Evolutionary conservation across 2,797 vertebrate species (phyloP).

Genomic region (Aselliscus stoliczkanus): DNA sequence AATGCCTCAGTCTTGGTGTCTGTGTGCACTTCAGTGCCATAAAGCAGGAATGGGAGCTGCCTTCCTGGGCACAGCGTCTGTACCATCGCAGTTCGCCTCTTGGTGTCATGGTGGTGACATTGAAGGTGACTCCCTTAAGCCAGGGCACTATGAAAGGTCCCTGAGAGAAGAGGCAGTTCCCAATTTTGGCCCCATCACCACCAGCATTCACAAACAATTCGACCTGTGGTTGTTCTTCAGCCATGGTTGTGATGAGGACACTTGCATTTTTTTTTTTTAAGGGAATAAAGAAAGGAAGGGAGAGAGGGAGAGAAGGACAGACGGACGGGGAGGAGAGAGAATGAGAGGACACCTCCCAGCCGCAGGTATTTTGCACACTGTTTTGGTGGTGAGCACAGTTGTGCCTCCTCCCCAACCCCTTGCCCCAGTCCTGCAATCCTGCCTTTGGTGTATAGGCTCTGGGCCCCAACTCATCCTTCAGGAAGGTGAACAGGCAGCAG

Average conservation of each 20-base stretch:
- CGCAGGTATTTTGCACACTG: neutral
- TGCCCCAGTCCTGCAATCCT: neutral
- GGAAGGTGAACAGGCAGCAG: neutral
- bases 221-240: too few relatives aligned
- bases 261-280: neutral
- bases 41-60: conserved; percentile 91
- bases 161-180: conserved; percentile 95
- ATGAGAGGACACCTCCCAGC: neutral
- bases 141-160: conserved; percentile 94
- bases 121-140: conserved; percentile 93
- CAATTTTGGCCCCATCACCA: conserved; percentile 92
- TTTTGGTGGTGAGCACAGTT: neutral
- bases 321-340: neutral
- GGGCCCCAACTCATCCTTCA: neutral
- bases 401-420: neutral
- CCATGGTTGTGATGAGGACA: too few relatives aligned
- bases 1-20: conserved; percentile 96
- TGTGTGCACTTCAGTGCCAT: conserved; percentile 89
- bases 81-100: too few relatives aligned
- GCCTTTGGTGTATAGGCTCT: neutral
- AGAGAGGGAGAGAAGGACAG: too few relatives aligned
- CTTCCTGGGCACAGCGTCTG: conserved; percentile 90
- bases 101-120: conserved; percentile 90
- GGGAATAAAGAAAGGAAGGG: neutral
- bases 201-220: conserved; percentile 77